Evolutionary conservation across 2,888 invertebrate genomes (phyloP), one percentile per base, ranked within the genome.

Genomic region (Sipha maydis): DNA sequence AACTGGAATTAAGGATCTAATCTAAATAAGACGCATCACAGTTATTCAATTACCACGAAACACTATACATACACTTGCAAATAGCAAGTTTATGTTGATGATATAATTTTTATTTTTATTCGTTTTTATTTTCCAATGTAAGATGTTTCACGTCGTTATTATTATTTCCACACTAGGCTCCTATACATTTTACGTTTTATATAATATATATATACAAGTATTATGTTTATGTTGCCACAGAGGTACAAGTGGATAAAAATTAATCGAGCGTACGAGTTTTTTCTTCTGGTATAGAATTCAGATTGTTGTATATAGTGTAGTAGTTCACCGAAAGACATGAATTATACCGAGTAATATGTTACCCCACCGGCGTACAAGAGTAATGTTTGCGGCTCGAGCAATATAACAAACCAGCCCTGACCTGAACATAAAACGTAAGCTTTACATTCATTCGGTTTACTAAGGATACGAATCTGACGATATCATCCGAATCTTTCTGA

Each of bases 271-370:
- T 11, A 80, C 38, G 61, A 67, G 80, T 31, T 73, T 73, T 28
- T 41, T 80, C 38, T 38, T 34, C 38, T 25, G 34, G 34, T 67
- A 80, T 38, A 80, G 61, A 61, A 79, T 9, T 9, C 25, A n/a
- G 21, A 56, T 19, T 21, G 17, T 48, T 28, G 73, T 34, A 71
- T 11, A 38, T 25, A 25, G 11, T 11, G 28, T 0, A 28, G 31
- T 34, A n/a, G 67, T 80, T 67, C 80, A n/a, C 38, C 54, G 54
- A 41, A 80, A 67, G n/a, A 80, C 80, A 80, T 80, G 67, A 80
- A 67, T 80, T 80, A 80, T 80, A 67, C 67, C 67, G 61, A 38
- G 80, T 61, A 80, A 67, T 78, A 78, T 9, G 77, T 78, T 78
- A 78, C 19, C 54, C 77, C 28, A 1, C 28, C 31, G 14, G 28